Evolutionary conservation across 1,140 invertebrate species (phyloP), one percentile per base, ranked within the genome.

Genomic region (Capitella teleta): DNA sequence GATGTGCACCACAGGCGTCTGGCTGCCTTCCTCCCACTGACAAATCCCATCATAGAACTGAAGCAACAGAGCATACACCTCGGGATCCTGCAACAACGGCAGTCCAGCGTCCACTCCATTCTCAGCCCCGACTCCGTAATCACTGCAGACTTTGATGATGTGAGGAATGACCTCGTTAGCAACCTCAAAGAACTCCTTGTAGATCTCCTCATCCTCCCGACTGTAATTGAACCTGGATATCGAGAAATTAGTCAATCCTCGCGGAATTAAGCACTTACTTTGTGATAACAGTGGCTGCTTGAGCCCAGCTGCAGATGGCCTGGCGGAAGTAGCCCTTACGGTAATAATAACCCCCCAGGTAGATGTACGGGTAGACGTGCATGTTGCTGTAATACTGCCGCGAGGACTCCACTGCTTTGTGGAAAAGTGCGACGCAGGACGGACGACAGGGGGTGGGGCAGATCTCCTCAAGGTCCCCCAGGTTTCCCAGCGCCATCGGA

Each of bases 31-130:
- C 69, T 97, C 92, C 91, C 91, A 97, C 57, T 89, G 85, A 65
- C 92, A 96, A 58, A 96, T 89, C 6, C 91, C 90, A 71, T 96
- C 92, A 67, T 95, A 97, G 73, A 96, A 94, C 54, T 84, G 76
- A 36, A 97, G 67, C 18, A 95, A 72, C 63, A 88, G 82, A 0
- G 86, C 87, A 75, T 94, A 97, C 59, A 89, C 91, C 61, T 88
- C 83, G 0, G 91, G 84, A 67, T 94, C 89, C 56, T 86, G 81
- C 2, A 93, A 65, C 46, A 92, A 80, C 18, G 50, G 50, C n/a
- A 45, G 42, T 18, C 36, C 16, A 21, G 23, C 3, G 37, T 36
- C 28, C 26, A 10, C 24, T n/a, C 18, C 18, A 16, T 21, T 12
- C 25, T 12, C 28, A 23, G 24, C 24, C 24, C 25, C 24, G 21